A percentile compares a stretch with the other conserved stretches of the same genome.
Conservation (phyloP, 2,113 vertebrate species). For the Sialia sialis region DNA sequence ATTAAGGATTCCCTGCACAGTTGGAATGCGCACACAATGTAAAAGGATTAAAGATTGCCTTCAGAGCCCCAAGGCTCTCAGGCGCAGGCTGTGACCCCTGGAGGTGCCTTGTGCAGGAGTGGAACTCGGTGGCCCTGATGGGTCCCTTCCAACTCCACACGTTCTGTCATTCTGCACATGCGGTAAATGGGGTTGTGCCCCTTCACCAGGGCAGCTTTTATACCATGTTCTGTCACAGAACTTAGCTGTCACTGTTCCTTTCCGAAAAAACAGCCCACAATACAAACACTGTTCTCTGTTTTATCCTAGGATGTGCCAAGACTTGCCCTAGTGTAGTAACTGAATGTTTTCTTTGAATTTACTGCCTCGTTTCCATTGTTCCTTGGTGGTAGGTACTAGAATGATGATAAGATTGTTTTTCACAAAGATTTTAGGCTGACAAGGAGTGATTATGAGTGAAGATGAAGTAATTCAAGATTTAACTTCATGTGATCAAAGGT, state of each 20-base stretch:
- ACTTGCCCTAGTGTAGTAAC: background rate
- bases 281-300: background rate
- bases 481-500: background rate
- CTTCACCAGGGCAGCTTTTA: background rate
- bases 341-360: background rate
- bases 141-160: background rate
- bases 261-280: background rate
- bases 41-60: background rate
- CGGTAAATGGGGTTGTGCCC: background rate
- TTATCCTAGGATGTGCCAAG: background rate
- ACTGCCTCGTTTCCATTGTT: background rate
- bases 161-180: background rate
- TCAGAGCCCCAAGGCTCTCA: background rate
- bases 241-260: background rate
- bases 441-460: rapidly evolving
- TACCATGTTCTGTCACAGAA: rapidly evolving
- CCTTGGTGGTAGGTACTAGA: background rate
- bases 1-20: background rate
- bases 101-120: background rate
- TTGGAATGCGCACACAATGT: background rate
- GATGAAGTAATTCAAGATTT: background rate
- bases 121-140: background rate
- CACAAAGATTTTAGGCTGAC: background rate
- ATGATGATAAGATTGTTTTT: background rate
- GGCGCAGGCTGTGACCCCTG: background rate